phyloP scores from a whole-genome alignment of 1,140 invertebrate genomes.

The Tyrophagus putrescentiae region DNA sequence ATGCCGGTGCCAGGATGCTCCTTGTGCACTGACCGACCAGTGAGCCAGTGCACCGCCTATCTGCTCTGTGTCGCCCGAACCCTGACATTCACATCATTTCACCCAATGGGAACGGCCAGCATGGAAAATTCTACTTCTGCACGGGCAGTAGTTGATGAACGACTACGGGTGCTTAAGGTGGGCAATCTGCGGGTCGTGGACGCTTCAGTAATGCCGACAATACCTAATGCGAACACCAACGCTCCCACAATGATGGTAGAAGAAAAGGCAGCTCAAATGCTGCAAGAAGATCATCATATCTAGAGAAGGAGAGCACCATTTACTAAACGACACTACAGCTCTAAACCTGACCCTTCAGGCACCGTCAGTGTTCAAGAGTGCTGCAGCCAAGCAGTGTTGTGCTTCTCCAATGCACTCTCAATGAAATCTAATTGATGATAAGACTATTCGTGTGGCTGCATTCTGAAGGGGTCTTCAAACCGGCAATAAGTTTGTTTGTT shows the following conservation, averaged over 20 bases:
- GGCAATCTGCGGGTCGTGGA: constrained; percentile 28
- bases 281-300: too few species aligned
- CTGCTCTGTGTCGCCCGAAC: background rate
- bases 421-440: too few species aligned
- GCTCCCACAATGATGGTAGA: constrained; percentile 37
- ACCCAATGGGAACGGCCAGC: background rate
- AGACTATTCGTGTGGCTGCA: too few species aligned
- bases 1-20: background rate
- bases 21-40: background rate
- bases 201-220: constrained; percentile 28
- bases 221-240: constrained; percentile 39
- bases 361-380: too few species aligned
- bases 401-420: too few species aligned
- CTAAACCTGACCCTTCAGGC: too few species aligned
- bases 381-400: too few species aligned
- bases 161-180: constrained; percentile 26
- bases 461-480: too few species aligned
- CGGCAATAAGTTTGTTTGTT: constrained; percentile 3
- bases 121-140: background rate
- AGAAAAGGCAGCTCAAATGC: background rate
- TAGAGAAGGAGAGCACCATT: too few species aligned
- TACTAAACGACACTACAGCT: too few species aligned
- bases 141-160: constrained; percentile 23
- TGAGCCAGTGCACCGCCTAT: background rate
- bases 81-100: background rate